A percentile compares a stretch with the other conserved stretches of the same genome.
phyloP scores from a whole-genome alignment of 2,888 invertebrate genomes.

The Athrips mouffetella region DNA sequence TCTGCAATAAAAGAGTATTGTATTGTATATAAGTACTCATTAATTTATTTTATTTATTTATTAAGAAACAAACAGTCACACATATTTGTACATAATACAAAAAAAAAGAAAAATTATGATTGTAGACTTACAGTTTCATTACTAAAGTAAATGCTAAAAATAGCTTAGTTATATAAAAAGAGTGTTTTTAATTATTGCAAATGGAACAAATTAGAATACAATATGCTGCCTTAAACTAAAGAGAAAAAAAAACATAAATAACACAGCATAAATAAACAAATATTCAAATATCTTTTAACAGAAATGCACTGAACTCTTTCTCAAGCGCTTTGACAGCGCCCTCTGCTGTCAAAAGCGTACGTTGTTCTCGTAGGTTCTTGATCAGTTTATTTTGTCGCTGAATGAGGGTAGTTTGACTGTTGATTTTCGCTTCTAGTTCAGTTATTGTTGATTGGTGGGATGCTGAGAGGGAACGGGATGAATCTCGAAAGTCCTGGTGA shows the following conservation, averaged over 20 bases:
- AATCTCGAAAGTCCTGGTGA: constrained; percentile 59
- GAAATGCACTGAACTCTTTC: constrained; percentile 49
- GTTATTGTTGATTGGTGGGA: constrained; percentile 49
- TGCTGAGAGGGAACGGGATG: constrained; percentile 44
- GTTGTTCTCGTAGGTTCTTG: constrained; percentile 54
- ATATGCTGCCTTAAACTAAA: no score
- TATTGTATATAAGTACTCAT: no score
- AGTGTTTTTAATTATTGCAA: no score
- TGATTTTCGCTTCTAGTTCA: constrained; percentile 42
- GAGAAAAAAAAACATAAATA: not conserved
- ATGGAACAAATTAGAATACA: no score
- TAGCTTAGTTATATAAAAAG: no score
- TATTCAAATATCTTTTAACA: constrained; percentile 41
- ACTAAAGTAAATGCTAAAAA: no score
- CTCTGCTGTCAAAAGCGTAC: constrained; percentile 44
- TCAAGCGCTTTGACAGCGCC: constrained; percentile 47
- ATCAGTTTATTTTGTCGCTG: constrained; percentile 50
- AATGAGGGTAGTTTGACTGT: constrained; percentile 34
- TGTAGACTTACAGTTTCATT: no score
- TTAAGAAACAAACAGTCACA: no score
- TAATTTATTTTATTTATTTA: no score
- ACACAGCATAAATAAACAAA: not conserved
- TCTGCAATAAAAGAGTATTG: no score
- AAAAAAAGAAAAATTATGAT: no score
- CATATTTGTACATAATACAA: no score